These are phyloP conservation scores for Tympanoctomys barrerae DNA, from an alignment of 2,797 vertebrate genomes.

Conservation along the genomic window DNA sequence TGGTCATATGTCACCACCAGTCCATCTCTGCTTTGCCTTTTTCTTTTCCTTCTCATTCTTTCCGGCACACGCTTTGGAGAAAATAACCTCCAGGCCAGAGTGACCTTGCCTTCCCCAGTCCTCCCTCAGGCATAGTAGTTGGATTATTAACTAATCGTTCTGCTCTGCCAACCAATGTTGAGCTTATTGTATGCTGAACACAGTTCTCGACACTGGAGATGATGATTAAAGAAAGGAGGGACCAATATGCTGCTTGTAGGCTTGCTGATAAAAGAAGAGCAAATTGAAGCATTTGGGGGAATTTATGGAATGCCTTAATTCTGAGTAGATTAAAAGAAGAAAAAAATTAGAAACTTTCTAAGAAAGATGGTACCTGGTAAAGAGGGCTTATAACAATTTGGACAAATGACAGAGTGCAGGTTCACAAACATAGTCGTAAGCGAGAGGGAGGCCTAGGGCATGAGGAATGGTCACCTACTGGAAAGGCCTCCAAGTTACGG, in stretches of 20 bases:
- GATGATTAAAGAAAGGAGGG: neutral
- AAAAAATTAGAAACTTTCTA: neutral
- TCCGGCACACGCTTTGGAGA: neutral
- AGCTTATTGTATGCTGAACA: neutral
- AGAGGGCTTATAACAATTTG: neutral
- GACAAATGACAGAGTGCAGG: neutral
- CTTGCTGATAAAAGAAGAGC: neutral
- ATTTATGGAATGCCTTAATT: neutral
- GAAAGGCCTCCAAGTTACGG: neutral
- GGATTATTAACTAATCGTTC: conserved; percentile 40
- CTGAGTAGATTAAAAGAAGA: neutral
- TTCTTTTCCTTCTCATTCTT: conserved; percentile 35
- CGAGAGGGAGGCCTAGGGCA: neutral
- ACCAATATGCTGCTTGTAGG: neutral
- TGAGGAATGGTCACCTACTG: no score
- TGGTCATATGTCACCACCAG: neutral
- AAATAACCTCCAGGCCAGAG: neutral
- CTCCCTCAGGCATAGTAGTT: neutral
- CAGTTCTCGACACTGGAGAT: neutral
- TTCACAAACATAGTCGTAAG: neutral
- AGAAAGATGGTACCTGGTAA: neutral
- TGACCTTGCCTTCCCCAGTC: neutral
- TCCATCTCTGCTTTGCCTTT: neutral
- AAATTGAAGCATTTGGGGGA: neutral
- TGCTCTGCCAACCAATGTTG: neutral